phyloP scores from a whole-genome alignment of 2,797 vertebrate genomes.

The Meda fulgida region DNA sequence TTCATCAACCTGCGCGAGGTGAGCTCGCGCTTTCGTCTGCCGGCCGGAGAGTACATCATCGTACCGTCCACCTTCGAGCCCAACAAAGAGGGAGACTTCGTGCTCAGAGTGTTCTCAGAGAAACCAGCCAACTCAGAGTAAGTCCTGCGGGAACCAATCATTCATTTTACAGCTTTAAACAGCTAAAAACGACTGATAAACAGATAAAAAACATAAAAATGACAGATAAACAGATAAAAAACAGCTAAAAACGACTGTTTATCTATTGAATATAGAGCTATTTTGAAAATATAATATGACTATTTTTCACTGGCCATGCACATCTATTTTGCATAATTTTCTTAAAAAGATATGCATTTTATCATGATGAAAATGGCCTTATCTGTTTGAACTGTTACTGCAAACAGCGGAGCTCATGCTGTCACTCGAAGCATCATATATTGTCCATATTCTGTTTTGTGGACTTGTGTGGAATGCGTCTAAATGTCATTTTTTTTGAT shows the following conservation, averaged over 20 bases:
- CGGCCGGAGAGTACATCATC: constrained; percentile 90
- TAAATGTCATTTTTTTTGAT: too few species aligned
- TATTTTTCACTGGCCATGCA: too few species aligned
- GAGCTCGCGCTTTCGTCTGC: constrained; percentile 85
- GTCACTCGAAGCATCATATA: not conserved
- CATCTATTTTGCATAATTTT: not conserved
- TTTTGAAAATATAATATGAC: too few species aligned
- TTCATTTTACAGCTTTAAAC: not conserved
- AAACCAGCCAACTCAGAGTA: constrained; percentile 85
- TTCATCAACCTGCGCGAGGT: constrained; percentile 97
- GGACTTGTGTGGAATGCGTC: too few species aligned
- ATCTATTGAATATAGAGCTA: too few species aligned
- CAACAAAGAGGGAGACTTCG: constrained; percentile 87
- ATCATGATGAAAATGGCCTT: not conserved
- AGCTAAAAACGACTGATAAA: too few species aligned
- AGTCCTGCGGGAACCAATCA: constrained; percentile 65
- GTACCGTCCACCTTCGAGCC: constrained; percentile 96
- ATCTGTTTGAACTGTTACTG: not conserved
- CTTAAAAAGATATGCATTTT: not conserved
- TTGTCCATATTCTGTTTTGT: not conserved
- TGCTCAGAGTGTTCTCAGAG: constrained; percentile 92
- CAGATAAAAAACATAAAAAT: too few species aligned
- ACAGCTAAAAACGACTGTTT: too few species aligned
- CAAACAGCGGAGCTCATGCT: not conserved
- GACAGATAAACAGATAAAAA: too few species aligned